These are phyloP conservation scores for Aythya baeri DNA, from an alignment of 2,113 vertebrate species.

Conservation along the genomic window DNA sequence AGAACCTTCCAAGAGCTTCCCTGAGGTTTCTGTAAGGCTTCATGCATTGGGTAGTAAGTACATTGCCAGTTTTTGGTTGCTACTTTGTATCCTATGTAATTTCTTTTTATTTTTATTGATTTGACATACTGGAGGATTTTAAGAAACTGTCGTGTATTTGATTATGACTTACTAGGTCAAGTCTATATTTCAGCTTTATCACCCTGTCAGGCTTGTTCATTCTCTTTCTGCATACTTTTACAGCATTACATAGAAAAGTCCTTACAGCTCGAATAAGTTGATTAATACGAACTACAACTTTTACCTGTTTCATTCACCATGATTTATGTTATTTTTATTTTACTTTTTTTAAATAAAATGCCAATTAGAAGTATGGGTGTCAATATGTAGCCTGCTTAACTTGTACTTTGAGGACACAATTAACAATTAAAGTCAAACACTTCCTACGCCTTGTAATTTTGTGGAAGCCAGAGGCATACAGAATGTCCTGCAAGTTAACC, in stretches of 20 bases:
- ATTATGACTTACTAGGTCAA: not conserved
- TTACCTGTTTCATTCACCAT: not conserved
- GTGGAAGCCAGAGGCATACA: not conserved
- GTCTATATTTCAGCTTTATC: not conserved
- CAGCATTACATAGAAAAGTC: not conserved
- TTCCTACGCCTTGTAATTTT: not conserved
- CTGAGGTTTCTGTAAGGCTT: not conserved
- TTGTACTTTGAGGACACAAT: not conserved
- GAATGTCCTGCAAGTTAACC: not conserved
- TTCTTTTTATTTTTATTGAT: not conserved
- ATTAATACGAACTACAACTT: not conserved
- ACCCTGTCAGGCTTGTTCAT: not conserved
- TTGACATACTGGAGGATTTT: not conserved
- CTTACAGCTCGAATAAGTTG: not conserved
- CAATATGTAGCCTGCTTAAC: not conserved
- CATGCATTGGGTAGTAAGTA: not conserved
- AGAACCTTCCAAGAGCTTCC: not conserved
- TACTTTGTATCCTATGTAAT: not conserved
- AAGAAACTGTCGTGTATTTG: not conserved
- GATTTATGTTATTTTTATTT: not conserved
- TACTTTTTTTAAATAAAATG: not conserved
- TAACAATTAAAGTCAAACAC: not conserved
- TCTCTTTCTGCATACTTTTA: not conserved
- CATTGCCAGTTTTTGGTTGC: not conserved
- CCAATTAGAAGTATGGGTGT: not conserved